Evolutionary conservation across 2,797 vertebrate genomes (phyloP).

Genomic region (Sciaenops ocellatus): DNA sequence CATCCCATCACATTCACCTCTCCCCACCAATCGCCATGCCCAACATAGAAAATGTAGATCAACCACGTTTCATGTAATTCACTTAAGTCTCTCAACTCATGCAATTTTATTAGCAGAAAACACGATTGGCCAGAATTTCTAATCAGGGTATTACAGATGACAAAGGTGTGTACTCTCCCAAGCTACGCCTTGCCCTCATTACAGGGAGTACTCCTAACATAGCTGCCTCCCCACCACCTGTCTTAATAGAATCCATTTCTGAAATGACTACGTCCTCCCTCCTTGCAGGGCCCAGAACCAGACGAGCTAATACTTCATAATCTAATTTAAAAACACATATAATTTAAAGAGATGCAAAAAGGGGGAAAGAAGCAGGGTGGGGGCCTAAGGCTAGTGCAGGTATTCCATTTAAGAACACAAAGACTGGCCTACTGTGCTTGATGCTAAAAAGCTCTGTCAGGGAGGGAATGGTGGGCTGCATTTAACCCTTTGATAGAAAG

Average conservation of each 20-base stretch:
- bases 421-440: conserved; percentile 68
- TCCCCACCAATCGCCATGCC: conserved; percentile 41
- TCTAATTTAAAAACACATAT: conserved; percentile 89
- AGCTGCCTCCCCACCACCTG: conserved; percentile 84
- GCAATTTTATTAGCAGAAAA: conserved; percentile 84
- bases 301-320: conserved; percentile 88
- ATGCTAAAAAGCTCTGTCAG: conserved; percentile 82
- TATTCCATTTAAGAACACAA: conserved; percentile 84
- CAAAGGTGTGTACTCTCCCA: conserved; percentile 83
- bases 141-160: conserved; percentile 87
- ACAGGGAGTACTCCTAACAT: conserved; percentile 85
- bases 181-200: conserved; percentile 84
- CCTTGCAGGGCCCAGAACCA: conserved; percentile 81
- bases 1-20: conserved; percentile 25
- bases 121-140: conserved; percentile 84
- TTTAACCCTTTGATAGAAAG: conserved; percentile 77
- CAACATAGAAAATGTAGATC: conserved; percentile 71
- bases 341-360: conserved; percentile 87
- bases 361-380: conserved; percentile 62
- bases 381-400: conserved; percentile 75
- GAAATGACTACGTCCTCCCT: conserved; percentile 87
- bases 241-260: conserved; percentile 90
- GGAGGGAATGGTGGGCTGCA: conserved; percentile 59
- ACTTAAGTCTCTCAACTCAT: conserved; percentile 81
- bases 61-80: conserved; percentile 81